Conservation (phyloP, 2,888 invertebrate genomes). For the Noctua comes region DNA sequence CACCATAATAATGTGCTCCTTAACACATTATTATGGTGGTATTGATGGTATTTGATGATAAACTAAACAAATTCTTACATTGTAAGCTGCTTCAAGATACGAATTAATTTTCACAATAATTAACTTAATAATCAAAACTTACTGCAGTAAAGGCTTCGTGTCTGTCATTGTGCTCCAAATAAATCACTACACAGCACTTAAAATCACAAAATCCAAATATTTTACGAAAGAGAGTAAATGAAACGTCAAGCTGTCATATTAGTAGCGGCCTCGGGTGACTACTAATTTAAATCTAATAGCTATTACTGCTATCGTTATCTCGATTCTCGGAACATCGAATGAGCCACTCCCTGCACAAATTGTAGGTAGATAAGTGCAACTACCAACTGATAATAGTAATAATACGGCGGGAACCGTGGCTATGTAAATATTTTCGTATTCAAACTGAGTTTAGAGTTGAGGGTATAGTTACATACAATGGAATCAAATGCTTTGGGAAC, state of each 20-base stretch:
- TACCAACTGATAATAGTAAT: conserved; percentile 56
- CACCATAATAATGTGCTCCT: background rate
- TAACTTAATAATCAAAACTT: conserved; percentile 69
- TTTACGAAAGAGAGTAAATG: conserved; percentile 4
- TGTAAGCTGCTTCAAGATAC: background rate
- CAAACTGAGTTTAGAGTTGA: conserved; percentile 26
- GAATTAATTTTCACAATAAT: background rate
- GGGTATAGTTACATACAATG: conserved; percentile 7
- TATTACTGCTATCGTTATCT: conserved; percentile 64
- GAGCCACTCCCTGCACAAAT: conserved; percentile 63
- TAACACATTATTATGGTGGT: no score
- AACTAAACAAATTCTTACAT: background rate
- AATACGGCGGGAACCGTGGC: conserved; percentile 32
- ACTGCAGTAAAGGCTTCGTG: conserved; percentile 80
- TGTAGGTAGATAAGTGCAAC: conserved; percentile 65
- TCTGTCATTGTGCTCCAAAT: conserved; percentile 74
- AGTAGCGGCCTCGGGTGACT: conserved; percentile 53
- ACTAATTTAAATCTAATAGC: conserved; percentile 75
- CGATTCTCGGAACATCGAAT: conserved; percentile 42
- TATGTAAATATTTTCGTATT: conserved; percentile 51
- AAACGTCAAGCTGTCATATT: conserved; percentile 59
- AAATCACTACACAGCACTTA: conserved; percentile 56
- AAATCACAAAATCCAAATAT: conserved; percentile 24
- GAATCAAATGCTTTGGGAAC: background rate
- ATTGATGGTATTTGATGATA: no score